Evolutionary conservation across 1,140 invertebrate genomes (phyloP).

Genomic region (Temnothorax curvispinosus): DNA sequence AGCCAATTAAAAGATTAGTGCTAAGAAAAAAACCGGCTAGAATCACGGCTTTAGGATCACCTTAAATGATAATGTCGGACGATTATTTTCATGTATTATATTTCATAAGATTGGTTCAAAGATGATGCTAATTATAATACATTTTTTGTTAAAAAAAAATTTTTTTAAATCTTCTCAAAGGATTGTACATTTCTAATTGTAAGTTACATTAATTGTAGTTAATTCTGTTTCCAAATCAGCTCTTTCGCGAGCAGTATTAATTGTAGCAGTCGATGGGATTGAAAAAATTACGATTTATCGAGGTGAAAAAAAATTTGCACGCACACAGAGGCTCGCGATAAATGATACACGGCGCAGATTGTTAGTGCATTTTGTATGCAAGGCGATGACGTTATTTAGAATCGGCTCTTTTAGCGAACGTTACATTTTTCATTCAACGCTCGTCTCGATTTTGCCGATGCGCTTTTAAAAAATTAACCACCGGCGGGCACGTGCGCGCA

Average conservation of each 20-base stretch:
- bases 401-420: background rate
- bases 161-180: background rate
- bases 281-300: background rate
- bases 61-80: background rate
- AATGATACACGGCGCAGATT: background rate
- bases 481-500: slow-evolving; percentile 57
- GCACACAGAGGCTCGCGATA: background rate
- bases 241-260: background rate
- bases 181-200: background rate
- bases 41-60: too few species aligned
- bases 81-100: background rate
- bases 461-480: slow-evolving; percentile 69
- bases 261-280: background rate
- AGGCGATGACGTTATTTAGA: slow-evolving; percentile 26
- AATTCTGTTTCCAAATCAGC: background rate
- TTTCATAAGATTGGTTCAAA: background rate
- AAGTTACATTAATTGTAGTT: background rate
- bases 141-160: background rate
- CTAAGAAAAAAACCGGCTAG: too few species aligned
- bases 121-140: too few species aligned
- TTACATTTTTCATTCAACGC: slow-evolving; percentile 47
- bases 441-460: slow-evolving; percentile 43
- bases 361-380: slow-evolving; percentile 12
- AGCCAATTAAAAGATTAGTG: too few species aligned
- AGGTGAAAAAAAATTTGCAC: background rate